Percentiles rank a stretch among this genome's conserved stretches.
Evolutionary conservation across 2,797 vertebrate genomes (phyloP).

Genomic region (Myoxocephalus aenaeus): DNA sequence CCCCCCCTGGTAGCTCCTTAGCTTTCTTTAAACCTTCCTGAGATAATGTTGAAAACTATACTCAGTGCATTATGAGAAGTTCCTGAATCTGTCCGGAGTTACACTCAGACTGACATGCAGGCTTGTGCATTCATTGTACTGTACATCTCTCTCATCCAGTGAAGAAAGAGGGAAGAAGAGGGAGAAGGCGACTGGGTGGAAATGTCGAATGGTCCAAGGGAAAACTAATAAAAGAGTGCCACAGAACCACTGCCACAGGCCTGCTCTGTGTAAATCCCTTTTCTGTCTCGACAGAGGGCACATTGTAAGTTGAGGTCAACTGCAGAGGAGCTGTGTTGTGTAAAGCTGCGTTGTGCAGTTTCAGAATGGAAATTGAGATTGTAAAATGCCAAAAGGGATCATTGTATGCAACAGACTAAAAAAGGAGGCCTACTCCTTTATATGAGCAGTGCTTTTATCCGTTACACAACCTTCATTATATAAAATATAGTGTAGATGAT

Average conservation of each 20-base stretch:
- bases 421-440: slow-evolving; percentile 15
- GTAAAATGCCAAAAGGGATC: slow-evolving; percentile 60
- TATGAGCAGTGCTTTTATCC: background rate
- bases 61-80: slow-evolving; percentile 10
- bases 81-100: slow-evolving; percentile 27
- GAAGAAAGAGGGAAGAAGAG: slow-evolving; percentile 8
- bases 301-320: slow-evolving; percentile 70
- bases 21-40: slow-evolving; percentile 4
- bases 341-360: slow-evolving; percentile 58
- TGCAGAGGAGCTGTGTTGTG: slow-evolving; percentile 66
- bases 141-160: slow-evolving; percentile 44
- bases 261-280: slow-evolving; percentile 67
- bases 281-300: slow-evolving; percentile 70
- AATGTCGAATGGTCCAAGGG: slow-evolving; percentile 62
- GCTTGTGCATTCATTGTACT: slow-evolving; percentile 48
- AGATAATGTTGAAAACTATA: slow-evolving; percentile 29
- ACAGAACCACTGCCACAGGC: slow-evolving; percentile 68
- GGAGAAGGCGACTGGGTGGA: slow-evolving; percentile 53
- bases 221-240: slow-evolving; percentile 77
- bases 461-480: background rate
- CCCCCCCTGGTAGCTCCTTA: too few relatives aligned
- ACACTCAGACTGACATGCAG: slow-evolving; percentile 34
- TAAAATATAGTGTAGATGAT: background rate
- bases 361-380: slow-evolving; percentile 63
- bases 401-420: slow-evolving; percentile 43